Percentiles rank a stretch among this genome's conserved stretches.
These are phyloP conservation scores for Mizuhopecten yessoensis DNA, from an alignment of 1,140 invertebrate species.

Conservation along the genomic window DNA sequence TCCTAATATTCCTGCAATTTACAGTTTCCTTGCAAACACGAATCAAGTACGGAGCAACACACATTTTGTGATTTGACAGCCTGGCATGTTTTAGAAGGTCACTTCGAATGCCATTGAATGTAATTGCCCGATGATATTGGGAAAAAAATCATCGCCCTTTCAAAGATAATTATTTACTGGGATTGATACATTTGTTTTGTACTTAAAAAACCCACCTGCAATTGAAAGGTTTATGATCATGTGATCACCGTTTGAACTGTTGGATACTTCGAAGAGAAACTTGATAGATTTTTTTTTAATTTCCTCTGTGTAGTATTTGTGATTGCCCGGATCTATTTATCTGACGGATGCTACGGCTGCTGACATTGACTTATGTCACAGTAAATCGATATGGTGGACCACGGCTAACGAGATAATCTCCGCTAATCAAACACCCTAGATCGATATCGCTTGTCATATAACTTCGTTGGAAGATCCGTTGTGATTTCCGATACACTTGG, in stretches of 20 bases:
- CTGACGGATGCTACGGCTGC: conserved; percentile 14
- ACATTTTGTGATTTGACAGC: too few relatives aligned
- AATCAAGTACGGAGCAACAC: too few relatives aligned
- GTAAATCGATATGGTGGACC: not conserved
- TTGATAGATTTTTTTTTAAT: not conserved
- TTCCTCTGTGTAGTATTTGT: not conserved
- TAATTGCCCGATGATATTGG: too few relatives aligned
- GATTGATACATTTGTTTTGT: too few relatives aligned
- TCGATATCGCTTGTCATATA: not conserved
- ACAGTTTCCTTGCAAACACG: too few relatives aligned
- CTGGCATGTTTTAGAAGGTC: too few relatives aligned
- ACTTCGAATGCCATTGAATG: too few relatives aligned
- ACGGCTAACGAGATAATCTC: not conserved
- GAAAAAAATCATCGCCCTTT: too few relatives aligned
- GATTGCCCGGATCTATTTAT: too few relatives aligned
- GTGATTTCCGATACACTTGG: not conserved
- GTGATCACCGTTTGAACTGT: not conserved
- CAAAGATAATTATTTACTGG: too few relatives aligned
- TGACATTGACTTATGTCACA: not conserved
- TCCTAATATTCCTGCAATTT: too few relatives aligned
- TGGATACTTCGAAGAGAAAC: not conserved
- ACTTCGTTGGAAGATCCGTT: not conserved
- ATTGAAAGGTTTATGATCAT: conserved; percentile 4
- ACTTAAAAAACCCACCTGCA: too few relatives aligned
- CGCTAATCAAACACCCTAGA: conserved; percentile 3